These are phyloP conservation scores for Aplidium turbinatum DNA, from an alignment of 23 tunicate genomes.

Conservation along the genomic window DNA sequence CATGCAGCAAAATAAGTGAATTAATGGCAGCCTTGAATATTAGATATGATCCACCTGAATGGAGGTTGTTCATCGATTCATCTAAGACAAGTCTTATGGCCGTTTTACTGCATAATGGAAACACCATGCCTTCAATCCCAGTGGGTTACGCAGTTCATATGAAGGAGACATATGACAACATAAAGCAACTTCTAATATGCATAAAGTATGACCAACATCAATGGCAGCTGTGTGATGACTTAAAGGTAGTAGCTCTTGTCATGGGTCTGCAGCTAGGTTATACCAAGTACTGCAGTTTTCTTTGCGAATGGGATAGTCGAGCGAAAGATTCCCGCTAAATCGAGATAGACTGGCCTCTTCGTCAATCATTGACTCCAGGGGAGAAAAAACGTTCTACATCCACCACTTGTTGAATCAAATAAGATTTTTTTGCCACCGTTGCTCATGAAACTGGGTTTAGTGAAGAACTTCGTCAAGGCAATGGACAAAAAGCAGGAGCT, in stretches of 20 bases:
- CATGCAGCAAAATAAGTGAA: slow-evolving; percentile 24
- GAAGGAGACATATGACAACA: slow-evolving; percentile 36
- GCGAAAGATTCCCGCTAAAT: no score
- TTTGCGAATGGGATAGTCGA: no score
- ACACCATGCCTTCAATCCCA: slow-evolving; percentile 45
- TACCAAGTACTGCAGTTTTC: slow-evolving; percentile 33
- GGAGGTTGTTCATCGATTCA: slow-evolving; percentile 48
- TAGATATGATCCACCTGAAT: slow-evolving; percentile 33
- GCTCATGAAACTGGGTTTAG: no score
- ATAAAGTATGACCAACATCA: slow-evolving; percentile 42
- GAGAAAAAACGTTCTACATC: no score
- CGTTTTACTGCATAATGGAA: slow-evolving; percentile 50
- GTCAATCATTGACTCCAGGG: no score
- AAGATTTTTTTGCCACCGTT: no score
- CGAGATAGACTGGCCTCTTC: no score
- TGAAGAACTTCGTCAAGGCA: no score
- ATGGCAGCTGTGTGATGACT: slow-evolving; percentile 46
- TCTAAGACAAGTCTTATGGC: slow-evolving; percentile 34
- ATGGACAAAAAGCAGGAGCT: no score
- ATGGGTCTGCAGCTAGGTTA: slow-evolving; percentile 42
- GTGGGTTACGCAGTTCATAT: slow-evolving; percentile 41
- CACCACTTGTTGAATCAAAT: no score
- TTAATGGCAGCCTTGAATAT: slow-evolving; percentile 33
- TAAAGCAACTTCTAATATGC: slow-evolving; percentile 32
- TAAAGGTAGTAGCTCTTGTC: slow-evolving; percentile 41